Percentiles rank a stretch among this genome's conserved stretches.
These are phyloP conservation scores for Meloe dianella DNA, from an alignment of 2,888 invertebrate species.

Conservation along the genomic window DNA sequence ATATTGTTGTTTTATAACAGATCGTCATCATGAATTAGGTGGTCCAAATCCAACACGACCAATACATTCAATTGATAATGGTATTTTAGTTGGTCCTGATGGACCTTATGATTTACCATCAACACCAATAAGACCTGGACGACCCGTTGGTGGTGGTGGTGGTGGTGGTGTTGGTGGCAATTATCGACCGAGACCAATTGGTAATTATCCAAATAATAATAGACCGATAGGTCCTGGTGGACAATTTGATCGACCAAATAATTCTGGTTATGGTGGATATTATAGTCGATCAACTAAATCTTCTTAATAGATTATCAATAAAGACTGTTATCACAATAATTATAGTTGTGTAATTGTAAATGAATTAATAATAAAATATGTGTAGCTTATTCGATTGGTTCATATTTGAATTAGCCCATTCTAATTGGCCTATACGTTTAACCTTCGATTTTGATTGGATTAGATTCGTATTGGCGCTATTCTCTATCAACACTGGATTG, in stretches of 20 bases:
- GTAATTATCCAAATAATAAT: neutral
- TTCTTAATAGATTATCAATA: conserved; percentile 9
- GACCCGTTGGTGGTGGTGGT: conserved; percentile 31
- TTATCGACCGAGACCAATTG: conserved; percentile 20
- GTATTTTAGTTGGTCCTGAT: conserved; percentile 61
- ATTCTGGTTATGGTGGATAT: conserved; percentile 22
- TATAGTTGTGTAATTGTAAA: no score
- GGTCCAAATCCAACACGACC: conserved; percentile 53
- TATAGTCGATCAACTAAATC: conserved; percentile 33
- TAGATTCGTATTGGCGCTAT: neutral
- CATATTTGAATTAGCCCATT: no score
- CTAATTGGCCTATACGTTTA: no score
- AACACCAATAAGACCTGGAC: conserved; percentile 24
- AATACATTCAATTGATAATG: conserved; percentile 54
- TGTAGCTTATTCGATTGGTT: no score
- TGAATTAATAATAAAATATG: no score
- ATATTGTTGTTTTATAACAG: conserved; percentile 68
- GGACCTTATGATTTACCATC: conserved; percentile 55
- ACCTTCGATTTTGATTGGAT: neutral
- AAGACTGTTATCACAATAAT: conserved; percentile 23
- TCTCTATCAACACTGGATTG: no score
- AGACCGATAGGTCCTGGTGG: conserved; percentile 47
- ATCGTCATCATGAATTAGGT: conserved; percentile 42
- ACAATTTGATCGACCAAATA: conserved; percentile 48
- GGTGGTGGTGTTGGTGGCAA: neutral